These are phyloP conservation scores for Meriones psammophilus DNA, from an alignment of 2,797 vertebrate species.

Conservation along the genomic window DNA sequence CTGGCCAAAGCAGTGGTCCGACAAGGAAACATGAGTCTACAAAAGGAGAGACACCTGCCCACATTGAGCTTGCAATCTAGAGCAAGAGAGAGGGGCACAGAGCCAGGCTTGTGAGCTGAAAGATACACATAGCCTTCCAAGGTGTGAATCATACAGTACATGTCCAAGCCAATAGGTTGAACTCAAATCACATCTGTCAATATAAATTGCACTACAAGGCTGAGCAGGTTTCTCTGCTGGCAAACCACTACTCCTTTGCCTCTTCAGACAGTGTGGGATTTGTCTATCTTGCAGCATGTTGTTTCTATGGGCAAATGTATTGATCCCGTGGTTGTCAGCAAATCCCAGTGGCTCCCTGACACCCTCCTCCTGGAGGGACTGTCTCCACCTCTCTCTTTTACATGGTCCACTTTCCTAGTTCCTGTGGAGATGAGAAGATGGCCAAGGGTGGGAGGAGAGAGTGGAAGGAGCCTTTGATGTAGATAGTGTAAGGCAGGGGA, in stretches of 20 bases:
- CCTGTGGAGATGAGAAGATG: neutral
- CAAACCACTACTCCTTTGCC: neutral
- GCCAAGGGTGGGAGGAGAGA: neutral
- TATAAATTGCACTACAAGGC: slow-evolving; percentile 8
- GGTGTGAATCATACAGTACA: neutral
- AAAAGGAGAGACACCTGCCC: neutral
- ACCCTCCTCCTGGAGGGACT: neutral
- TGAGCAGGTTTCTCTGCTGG: neutral
- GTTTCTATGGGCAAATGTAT: neutral
- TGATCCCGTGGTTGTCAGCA: neutral
- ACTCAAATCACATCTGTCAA: neutral
- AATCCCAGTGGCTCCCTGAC: neutral
- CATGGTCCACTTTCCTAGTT: slow-evolving; percentile 6
- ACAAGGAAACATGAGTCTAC: neutral
- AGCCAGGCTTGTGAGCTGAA: neutral
- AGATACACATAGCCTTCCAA: neutral
- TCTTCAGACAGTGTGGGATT: neutral
- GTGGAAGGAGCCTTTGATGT: neutral
- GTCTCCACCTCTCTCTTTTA: neutral
- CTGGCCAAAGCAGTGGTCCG: neutral
- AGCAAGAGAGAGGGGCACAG: neutral
- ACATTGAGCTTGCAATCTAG: neutral
- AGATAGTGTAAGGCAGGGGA: neutral
- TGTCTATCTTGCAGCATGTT: neutral
- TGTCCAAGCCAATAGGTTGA: slow-evolving; percentile 45